Percentiles rank a stretch among this genome's conserved stretches.
Conservation (phyloP, 35 echinoderm and acorn worm genomes). For the Ophioderma brevispina region DNA sequence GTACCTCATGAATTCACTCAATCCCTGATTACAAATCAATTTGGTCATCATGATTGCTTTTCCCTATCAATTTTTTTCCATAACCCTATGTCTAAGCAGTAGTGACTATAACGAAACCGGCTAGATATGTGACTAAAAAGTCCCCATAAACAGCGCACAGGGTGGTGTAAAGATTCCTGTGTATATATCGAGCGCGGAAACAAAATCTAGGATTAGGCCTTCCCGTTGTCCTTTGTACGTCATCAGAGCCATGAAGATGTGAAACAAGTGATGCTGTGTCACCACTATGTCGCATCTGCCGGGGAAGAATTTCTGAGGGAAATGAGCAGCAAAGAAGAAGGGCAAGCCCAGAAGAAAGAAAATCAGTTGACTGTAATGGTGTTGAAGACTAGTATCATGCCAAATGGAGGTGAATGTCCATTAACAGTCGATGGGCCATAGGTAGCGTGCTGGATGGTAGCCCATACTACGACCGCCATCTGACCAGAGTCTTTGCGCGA, state of each 20-base stretch:
- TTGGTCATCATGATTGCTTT: conserved; percentile 15
- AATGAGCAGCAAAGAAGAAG: conserved; percentile 87
- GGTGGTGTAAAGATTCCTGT: conserved; percentile 32
- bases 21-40: too few species aligned
- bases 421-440: conserved; percentile 57
- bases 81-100: conserved; percentile 60
- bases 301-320: conserved; percentile 78
- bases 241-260: conserved; percentile 75
- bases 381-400: conserved; percentile 43
- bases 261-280: conserved; percentile 88
- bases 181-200: conserved; percentile 46
- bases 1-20: too few species aligned
- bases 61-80: conserved; percentile 10
- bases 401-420: conserved; percentile 8
- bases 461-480: conserved; percentile 61
- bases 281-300: conserved; percentile 87
- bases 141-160: conserved; percentile 20
- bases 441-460: conserved; percentile 49
- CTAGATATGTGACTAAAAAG: conserved; percentile 35
- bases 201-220: conserved; percentile 65
- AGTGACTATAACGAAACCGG: conserved; percentile 58
- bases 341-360: conserved; percentile 51
- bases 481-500: conserved; percentile 78
- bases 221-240: conserved; percentile 71
- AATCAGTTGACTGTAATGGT: conserved; percentile 52